Percentiles rank a stretch among this genome's conserved stretches.
phyloP scores from a whole-genome alignment of 2,888 invertebrate genomes.

The Isoperla grammatica region DNA sequence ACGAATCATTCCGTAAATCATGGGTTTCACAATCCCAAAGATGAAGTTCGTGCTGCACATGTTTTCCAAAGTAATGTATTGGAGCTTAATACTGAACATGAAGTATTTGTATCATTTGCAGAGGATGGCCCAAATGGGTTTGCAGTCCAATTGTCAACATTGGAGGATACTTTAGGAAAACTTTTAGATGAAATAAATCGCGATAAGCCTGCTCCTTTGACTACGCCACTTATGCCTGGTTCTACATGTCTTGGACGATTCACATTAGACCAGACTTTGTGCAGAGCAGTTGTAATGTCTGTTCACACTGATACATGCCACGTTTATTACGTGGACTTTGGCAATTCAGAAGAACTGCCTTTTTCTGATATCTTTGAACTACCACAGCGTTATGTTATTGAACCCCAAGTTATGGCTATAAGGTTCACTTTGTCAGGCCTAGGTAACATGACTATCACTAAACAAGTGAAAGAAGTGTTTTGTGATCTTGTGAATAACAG shows the following conservation, averaged over 20 bases:
- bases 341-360: constrained; percentile 66
- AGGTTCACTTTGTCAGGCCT: constrained; percentile 67
- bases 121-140: constrained; percentile 76
- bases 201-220: constrained; percentile 53
- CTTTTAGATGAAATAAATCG: constrained; percentile 68
- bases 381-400: constrained; percentile 61
- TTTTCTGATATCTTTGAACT: constrained; percentile 68
- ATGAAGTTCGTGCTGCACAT: too few species aligned
- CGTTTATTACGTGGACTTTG: constrained; percentile 76
- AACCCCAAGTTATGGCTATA: constrained; percentile 66
- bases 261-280: constrained; percentile 61
- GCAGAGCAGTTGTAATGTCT: constrained; percentile 70
- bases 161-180: constrained; percentile 54
- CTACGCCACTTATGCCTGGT: constrained; percentile 65
- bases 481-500: constrained; percentile 60
- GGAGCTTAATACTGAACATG: constrained; percentile 53
- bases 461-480: constrained; percentile 65
- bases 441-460: constrained; percentile 48
- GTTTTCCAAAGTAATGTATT: constrained; percentile 36
- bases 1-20: too few species aligned
- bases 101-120: constrained; percentile 67
- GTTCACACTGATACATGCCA: constrained; percentile 66
- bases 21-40: too few species aligned
- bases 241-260: constrained; percentile 71
- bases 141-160: constrained; percentile 63